Evolutionary conservation across 2,113 vertebrate genomes (phyloP), one percentile per base, ranked within the genome.

Genomic region (Pelodiscus sinensis): DNA sequence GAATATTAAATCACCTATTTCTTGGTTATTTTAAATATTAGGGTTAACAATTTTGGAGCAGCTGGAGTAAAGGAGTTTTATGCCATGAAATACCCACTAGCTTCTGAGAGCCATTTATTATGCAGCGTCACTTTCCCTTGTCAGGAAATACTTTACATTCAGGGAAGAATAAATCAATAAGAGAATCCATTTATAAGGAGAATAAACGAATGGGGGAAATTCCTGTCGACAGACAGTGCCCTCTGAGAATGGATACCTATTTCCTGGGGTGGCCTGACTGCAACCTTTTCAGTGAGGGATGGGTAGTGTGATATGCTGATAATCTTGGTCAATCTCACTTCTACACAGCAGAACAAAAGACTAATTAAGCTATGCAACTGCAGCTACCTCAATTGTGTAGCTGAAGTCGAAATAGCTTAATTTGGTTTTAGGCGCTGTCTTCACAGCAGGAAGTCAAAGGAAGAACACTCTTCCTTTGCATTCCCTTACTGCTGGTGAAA

Each of bases 131-230:
- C 80, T 92, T 80, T 38, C 24, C 10, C 35, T 90, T 92, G 80
- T 8, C 81, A 90, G 22, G 25, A 88, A 88, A 81, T 31, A 12
- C 22, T 87, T 86, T 90, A 77, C 55, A 51, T 62, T 86, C 81
- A 58, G 38, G 24, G 31, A 89, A 83, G 75, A 90, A 88, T 27
- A 16, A 92, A 84, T 77, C 81, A 56, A 81, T 93, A 77, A 90
- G 88, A 94, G 1, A 92, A 92, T 89, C 44, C 1, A 90, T 91
- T 92, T 95, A 55, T n/a, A 89, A 82, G 55, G 52, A 80, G 6
- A 5, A 10, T 75, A 57, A 85, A 24, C 54, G 84, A 81, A 73
- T 87, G 35, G 81, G 44, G n/a, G 79, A 77, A 85, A 92, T 94
- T 95, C 22, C 50, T 90, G 27, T 81, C 79, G n/a, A 79, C 44